phyloP scores from a whole-genome alignment of 35 echinoderm and acorn worm species.

The Strongylocentrotus purpuratus region DNA sequence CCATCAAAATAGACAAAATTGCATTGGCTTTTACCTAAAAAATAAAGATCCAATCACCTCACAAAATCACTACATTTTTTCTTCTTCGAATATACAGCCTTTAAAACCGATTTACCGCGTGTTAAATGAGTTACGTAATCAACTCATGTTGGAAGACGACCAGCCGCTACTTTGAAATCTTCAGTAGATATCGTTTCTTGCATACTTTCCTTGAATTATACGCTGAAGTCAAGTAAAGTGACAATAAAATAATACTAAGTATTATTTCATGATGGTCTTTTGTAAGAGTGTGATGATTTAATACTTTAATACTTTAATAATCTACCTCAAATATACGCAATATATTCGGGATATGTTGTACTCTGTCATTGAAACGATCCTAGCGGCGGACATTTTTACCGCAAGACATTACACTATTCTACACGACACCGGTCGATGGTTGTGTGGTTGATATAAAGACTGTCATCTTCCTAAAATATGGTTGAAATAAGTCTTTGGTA shows the following conservation, averaged over 20 bases:
- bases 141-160: not conserved
- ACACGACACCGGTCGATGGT: not conserved
- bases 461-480: constrained; percentile 20
- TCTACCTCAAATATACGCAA: not conserved
- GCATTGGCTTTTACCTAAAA: not conserved
- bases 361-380: not conserved
- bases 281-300: not conserved
- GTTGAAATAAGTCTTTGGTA: constrained; percentile 18
- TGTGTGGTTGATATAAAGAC: constrained; percentile 21
- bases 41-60: not conserved
- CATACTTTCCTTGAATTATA: not conserved
- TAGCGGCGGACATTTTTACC: not conserved
- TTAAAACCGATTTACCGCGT: not conserved
- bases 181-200: not conserved
- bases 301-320: not conserved
- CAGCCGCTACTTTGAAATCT: not conserved
- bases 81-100: not conserved
- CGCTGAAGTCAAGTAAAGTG: not conserved
- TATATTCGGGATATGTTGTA: not conserved
- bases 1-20: not conserved
- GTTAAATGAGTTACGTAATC: not conserved
- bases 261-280: not conserved
- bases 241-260: not conserved
- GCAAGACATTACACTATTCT: not conserved
- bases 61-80: not conserved